Conservation (phyloP, 1,140 invertebrate genomes). For the Drosophila busckii region DNA sequence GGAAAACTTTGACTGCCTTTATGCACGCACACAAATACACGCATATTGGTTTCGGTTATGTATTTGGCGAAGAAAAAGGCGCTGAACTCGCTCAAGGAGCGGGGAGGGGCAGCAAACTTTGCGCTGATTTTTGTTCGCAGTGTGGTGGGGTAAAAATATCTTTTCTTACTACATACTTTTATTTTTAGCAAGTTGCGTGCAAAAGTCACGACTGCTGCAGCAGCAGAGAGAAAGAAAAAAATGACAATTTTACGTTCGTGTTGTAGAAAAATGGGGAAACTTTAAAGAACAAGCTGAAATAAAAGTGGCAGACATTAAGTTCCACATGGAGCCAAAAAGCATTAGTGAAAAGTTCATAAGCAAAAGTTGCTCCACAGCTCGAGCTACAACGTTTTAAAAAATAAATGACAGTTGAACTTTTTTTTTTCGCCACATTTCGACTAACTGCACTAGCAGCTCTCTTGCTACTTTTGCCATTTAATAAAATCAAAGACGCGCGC, state of each 20-base stretch:
- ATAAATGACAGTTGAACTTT: slow-evolving; percentile 70
- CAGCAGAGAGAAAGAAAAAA: slow-evolving; percentile 3
- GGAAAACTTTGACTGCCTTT: slow-evolving; percentile 63
- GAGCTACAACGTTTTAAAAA: slow-evolving; percentile 35
- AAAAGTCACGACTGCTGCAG: slow-evolving; percentile 24
- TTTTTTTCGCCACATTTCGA: slow-evolving; percentile 35
- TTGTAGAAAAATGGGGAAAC: slow-evolving; percentile 55
- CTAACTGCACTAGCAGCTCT: slow-evolving; percentile 44
- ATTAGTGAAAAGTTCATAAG: slow-evolving; percentile 70
- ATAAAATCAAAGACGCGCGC: slow-evolving; percentile 50
- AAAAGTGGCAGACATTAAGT: slow-evolving; percentile 45
- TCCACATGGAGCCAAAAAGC: slow-evolving; percentile 39
- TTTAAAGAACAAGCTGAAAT: slow-evolving; percentile 59
- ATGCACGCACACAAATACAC: slow-evolving; percentile 13
- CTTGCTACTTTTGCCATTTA: slow-evolving; percentile 24
- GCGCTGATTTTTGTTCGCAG: slow-evolving; percentile 66
- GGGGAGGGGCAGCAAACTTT: slow-evolving; percentile 48
- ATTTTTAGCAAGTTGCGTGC: slow-evolving; percentile 12
- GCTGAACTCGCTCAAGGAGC: no score
- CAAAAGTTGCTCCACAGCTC: slow-evolving; percentile 40
- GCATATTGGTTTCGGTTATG: slow-evolving; percentile 59
- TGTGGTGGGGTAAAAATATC: slow-evolving; percentile 4
- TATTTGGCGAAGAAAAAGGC: slow-evolving; percentile 34
- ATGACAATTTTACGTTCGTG: slow-evolving; percentile 29
- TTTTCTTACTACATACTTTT: slow-evolving; percentile 6